Evolutionary conservation across 35 echinoderm and acorn worm species (phyloP), one percentile per base, ranked within the genome.

Genomic region (Apostichopus parvimensis): DNA sequence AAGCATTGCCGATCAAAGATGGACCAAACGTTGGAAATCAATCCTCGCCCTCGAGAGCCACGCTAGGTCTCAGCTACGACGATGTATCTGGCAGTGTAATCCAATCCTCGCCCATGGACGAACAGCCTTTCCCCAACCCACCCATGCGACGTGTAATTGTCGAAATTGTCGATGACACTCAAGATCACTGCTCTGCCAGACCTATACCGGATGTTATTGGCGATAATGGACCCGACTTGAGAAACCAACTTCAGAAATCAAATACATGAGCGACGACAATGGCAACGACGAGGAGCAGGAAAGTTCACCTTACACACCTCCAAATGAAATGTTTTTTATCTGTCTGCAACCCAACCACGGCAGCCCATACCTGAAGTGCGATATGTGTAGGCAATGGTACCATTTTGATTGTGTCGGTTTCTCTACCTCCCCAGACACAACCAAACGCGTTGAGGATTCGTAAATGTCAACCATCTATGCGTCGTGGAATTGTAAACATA

Each of bases 331-430:
- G 18, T 81, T 81, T 81, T 81, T n/a, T 4, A 81, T 81, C 23
- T 81, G 79, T 24, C 6, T 81, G 12, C 18, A 81, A 56, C 79
- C 22, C 5, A 81, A 81, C 18, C 20, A 81, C 54, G 54, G 54
- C 54, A 86, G 12, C 59, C 82, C 82, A 34, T 86, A 86, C n/a
- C 8, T 86, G 7, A 57, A 20, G n/a, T 86, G 82, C n/a, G 82
- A 22, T 23, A 12, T 59, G 20, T 86, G 82, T 34, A 7, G 59
- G 11, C 6, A 86, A 56, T 86, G 56, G 53, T 86, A 59, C 59
- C 82, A 57, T n/a, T 86, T 86, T n/a, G 10, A 56, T 59, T 57
- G 56, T 58, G 25, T 86, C 5, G 82, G 82, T 6, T 60, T 17
- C 9, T 57, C 56, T 59, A 64, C 82, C 5, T 86, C 82, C 13